phyloP scores from a whole-genome alignment of 2,113 vertebrate genomes.

The Istiophorus platypterus region DNA sequence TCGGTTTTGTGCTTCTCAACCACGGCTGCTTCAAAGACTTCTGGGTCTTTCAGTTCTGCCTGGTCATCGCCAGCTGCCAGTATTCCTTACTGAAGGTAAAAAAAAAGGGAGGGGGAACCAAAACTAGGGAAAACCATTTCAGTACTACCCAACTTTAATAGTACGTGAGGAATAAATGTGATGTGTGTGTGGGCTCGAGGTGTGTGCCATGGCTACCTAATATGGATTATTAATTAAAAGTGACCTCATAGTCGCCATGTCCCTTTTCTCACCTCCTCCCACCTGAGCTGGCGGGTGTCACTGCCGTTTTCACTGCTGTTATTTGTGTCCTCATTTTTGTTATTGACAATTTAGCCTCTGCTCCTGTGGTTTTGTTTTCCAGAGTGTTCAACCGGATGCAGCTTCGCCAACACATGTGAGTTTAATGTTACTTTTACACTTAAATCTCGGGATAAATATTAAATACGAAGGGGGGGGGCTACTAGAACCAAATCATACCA shows the following conservation, averaged over 20 bases:
- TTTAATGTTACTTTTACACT: slow-evolving; percentile 41
- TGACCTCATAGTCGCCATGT: neutral
- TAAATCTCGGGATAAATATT: neutral
- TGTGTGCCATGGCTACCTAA: neutral
- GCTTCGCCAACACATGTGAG: slow-evolving; percentile 97
- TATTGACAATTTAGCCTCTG: neutral
- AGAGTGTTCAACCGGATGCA: slow-evolving; percentile 98
- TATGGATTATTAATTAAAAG: slow-evolving; percentile 6
- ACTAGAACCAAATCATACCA: neutral
- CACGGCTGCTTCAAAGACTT: slow-evolving; percentile 95
- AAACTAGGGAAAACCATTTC: neutral
- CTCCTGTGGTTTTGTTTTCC: slow-evolving; percentile 58
- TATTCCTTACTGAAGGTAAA: slow-evolving; percentile 98
- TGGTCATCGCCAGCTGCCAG: slow-evolving; percentile 97
- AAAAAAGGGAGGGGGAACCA: slow-evolving; percentile 40
- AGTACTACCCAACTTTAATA: neutral
- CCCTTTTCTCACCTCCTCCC: slow-evolving; percentile 18
- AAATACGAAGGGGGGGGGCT: neutral
- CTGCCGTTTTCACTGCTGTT: neutral
- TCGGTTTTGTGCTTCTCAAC: slow-evolving; percentile 94
- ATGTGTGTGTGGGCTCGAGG: neutral
- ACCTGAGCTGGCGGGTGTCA: neutral
- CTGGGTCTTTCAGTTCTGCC: slow-evolving; percentile 95
- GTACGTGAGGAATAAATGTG: neutral
- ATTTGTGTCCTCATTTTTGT: neutral